Base-by-base conservation (phyloP, 1,140 invertebrate genomes). In the Halesus radiatus region DNA sequence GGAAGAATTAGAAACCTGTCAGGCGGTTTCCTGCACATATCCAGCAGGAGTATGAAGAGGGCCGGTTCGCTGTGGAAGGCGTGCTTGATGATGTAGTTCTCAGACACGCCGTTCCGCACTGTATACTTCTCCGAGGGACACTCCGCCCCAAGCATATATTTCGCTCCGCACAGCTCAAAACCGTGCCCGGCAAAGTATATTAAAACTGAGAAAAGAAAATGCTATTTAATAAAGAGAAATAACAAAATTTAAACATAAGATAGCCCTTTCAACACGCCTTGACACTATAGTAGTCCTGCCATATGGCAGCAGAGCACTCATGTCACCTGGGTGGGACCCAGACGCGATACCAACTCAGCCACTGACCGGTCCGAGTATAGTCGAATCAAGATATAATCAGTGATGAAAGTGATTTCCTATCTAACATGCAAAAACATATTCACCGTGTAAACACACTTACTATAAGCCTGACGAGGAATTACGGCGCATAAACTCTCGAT, bases 141-240 rank as follows among this genome's bases (percentile, higher is more conserved):
- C 50, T 89, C 86, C 8, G 86, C 85, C 10, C 87, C 85, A 0
- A 89, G 79, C 81, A 89, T 87, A 75, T 86, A 89, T 82, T 87
- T 89, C 29, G 86, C 87, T 62, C 89, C 88, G 52, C 86, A 86
- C 60, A 89, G 53, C 79, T 90, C 87, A 83, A 87, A 89, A 5
- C 89, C 89, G 85, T 90, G 89, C 10, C 89, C 89, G 22, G 88
- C 89, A 83, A 88, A 89, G 79, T 89, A 89, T 32, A 89, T 85
- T 45, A 90, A 86, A 84, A 85, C 89, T 90, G 84, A 54, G 88
- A 88, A 53, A 73, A 60, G 62, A 81, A 45, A 13, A 45, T 45
- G 32, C 5, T 32, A 32, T 6, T 6, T 5, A 32, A 32, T 32
- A 32, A 32, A 32, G 32, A 32, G 0, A 32, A 32, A 32, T 32